Evolutionary conservation across 2,797 vertebrate genomes (phyloP).

Genomic region (Pogonophryne albipinna): DNA sequence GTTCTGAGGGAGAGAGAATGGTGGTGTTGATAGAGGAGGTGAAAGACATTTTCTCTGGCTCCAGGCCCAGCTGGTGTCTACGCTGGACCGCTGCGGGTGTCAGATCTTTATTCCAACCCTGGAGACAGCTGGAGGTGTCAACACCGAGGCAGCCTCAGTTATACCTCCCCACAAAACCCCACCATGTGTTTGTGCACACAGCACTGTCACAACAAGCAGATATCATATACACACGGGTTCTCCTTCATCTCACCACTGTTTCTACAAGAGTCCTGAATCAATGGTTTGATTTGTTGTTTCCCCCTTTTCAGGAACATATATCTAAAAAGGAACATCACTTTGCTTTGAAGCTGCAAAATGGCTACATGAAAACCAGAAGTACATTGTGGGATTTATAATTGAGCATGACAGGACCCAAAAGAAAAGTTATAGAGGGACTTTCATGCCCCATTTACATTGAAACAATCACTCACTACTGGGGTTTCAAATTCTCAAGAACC

Average conservation of each 20-base stretch:
- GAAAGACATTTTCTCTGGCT: constrained; percentile 82
- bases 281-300: constrained; percentile 28
- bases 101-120: constrained; percentile 84
- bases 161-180: constrained; percentile 74
- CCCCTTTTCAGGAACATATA: not conserved
- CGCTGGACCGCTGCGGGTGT: constrained; percentile 74
- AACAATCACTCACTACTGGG: constrained; percentile 82
- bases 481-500: constrained; percentile 79
- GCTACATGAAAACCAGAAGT: constrained; percentile 62
- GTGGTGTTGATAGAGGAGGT: constrained; percentile 72
- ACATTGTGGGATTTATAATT: constrained; percentile 69
- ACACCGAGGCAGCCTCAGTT: constrained; percentile 77
- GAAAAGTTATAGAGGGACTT: constrained; percentile 74
- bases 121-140: constrained; percentile 88
- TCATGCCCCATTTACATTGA: constrained; percentile 84
- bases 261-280: constrained; percentile 22
- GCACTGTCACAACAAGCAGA: constrained; percentile 82
- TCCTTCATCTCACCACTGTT: constrained; percentile 29
- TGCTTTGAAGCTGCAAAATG: constrained; percentile 32
- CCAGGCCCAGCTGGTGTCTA: constrained; percentile 82
- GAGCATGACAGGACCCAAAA: constrained; percentile 74
- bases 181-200: constrained; percentile 78
- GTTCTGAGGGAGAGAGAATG: constrained; percentile 52
- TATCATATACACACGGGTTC: constrained; percentile 67
- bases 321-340: constrained; percentile 11